phyloP scores from a whole-genome alignment of 2,113 vertebrate species.

The Phaethornis superciliosus region DNA sequence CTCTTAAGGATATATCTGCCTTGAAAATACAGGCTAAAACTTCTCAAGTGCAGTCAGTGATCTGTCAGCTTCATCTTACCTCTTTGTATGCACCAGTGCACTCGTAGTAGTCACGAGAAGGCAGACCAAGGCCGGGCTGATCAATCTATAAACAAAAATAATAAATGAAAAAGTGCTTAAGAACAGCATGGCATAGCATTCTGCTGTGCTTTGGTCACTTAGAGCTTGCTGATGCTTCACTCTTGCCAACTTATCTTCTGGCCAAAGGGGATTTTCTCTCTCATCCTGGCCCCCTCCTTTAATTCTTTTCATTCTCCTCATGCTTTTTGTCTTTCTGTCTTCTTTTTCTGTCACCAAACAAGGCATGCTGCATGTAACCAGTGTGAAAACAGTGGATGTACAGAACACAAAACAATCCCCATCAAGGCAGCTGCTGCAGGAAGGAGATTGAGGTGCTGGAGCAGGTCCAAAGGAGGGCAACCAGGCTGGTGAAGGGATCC shows the following conservation, averaged over 20 bases:
- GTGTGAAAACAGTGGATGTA: not conserved
- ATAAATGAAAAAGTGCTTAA: not conserved
- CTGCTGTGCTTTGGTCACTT: not conserved
- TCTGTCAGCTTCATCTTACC: constrained; percentile 71
- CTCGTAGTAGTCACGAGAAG: constrained; percentile 90
- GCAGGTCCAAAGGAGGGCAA: no score
- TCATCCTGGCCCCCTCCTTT: not conserved
- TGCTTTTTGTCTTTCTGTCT: not conserved
- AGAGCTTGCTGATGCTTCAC: not conserved
- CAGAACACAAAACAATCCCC: not conserved
- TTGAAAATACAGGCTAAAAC: not conserved
- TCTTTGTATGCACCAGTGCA: constrained; percentile 87
- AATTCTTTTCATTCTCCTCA: not conserved
- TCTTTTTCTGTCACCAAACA: not conserved
- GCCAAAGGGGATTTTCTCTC: not conserved
- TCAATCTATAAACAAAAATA: constrained; percentile 82
- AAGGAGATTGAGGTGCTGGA: no score
- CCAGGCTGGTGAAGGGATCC: no score
- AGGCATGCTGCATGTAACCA: not conserved
- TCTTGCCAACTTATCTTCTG: not conserved
- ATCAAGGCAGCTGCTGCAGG: not conserved
- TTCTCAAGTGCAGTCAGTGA: no score
- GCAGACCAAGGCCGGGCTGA: constrained; percentile 88
- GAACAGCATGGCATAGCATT: not conserved
- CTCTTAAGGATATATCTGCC: not conserved